Evolutionary conservation across 2,113 vertebrate genomes (phyloP).

Genomic region (Pteronura brasiliensis): DNA sequence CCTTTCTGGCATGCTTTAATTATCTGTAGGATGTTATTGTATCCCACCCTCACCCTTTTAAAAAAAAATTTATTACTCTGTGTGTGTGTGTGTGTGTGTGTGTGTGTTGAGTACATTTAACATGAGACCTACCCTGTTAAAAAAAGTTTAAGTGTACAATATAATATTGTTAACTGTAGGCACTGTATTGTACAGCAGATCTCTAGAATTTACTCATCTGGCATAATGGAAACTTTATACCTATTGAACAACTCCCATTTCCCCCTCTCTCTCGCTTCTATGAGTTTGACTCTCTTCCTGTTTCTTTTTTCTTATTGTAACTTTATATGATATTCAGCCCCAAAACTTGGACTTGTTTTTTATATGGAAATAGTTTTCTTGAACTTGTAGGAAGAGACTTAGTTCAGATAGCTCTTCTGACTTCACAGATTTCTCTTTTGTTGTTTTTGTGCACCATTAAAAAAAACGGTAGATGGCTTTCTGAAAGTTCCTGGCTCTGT

Average conservation of each 20-base stretch:
- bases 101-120: neutral
- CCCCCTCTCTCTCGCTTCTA: neutral
- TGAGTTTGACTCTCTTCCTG: neutral
- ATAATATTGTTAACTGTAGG: neutral
- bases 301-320: neutral
- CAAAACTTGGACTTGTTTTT: neutral
- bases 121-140: neutral
- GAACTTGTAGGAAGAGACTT: neutral
- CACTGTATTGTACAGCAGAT: neutral
- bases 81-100: neutral
- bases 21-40: neutral
- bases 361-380: neutral
- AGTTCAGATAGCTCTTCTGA: neutral
- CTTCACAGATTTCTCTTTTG: neutral
- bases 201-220: neutral
- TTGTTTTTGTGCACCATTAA: neutral
- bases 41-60: neutral
- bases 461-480: neutral
- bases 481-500: neutral
- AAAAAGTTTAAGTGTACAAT: neutral
- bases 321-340: neutral
- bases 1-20: neutral
- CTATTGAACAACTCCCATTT: neutral
- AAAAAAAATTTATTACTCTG: neutral
- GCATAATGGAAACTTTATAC: neutral